Evolutionary conservation across 1,140 invertebrate species (phyloP).

Genomic region (Eurosta solidaginis): DNA sequence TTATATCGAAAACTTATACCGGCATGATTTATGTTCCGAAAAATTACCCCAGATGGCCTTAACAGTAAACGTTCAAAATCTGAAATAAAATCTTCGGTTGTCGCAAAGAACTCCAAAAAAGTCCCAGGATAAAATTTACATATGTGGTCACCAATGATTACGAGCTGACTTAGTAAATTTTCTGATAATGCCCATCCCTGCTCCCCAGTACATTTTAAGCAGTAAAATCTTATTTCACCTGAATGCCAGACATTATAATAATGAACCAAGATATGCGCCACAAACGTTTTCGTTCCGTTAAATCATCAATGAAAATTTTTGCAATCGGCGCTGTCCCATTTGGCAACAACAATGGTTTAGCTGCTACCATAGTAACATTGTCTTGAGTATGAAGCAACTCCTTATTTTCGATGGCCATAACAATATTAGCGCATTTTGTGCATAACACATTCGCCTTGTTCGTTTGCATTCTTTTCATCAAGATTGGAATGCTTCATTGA

Average conservation of each 20-base stretch:
- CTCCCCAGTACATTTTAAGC: neutral
- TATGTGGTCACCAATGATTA: neutral
- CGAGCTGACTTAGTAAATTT: neutral
- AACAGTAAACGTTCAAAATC: neutral
- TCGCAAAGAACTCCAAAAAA: neutral
- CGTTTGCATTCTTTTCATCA: too few species aligned
- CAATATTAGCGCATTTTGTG: neutral
- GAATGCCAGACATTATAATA: neutral
- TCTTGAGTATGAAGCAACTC: neutral
- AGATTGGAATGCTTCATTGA: neutral
- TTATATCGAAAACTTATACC: too few species aligned
- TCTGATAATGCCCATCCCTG: neutral
- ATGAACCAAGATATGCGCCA: constrained; percentile 9
- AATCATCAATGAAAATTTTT: neutral
- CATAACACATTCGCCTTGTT: neutral
- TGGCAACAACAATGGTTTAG: neutral
- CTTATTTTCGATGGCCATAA: neutral
- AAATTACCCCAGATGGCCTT: too few species aligned
- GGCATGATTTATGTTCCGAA: too few species aligned
- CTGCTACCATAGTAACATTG: neutral
- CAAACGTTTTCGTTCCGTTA: neutral
- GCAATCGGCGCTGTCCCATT: neutral
- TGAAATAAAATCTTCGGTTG: neutral
- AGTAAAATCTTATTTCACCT: neutral
- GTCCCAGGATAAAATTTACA: neutral